Evolutionary conservation across 2,888 invertebrate genomes (phyloP).

Genomic region (Drosophila barbarae): DNA sequence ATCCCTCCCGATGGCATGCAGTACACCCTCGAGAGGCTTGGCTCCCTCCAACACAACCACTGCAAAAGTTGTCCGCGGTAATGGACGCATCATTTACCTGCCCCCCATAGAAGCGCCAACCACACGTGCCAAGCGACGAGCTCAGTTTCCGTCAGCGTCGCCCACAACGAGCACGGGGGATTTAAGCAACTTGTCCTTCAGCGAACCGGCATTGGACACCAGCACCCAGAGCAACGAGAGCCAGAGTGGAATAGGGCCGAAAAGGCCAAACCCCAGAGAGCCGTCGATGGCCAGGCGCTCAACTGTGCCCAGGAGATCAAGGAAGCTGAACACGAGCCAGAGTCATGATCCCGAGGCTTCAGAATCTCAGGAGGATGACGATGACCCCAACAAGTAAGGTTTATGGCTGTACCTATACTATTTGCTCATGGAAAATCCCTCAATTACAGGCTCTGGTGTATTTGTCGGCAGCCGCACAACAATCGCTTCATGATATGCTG

Average conservation of each 20-base stretch:
- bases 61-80: conserved; percentile 87
- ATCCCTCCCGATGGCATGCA: conserved; percentile 51
- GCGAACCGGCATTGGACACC: conserved; percentile 53
- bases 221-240: conserved; percentile 56
- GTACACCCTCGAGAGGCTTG: conserved; percentile 48
- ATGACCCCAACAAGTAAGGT: conserved; percentile 89
- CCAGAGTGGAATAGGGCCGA: conserved; percentile 19
- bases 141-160: conserved; percentile 77
- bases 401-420: background rate
- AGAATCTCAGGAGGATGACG: conserved; percentile 88
- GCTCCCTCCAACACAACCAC: background rate
- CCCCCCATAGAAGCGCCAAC: conserved; percentile 92
- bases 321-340: conserved; percentile 42
- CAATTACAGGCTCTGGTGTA: conserved; percentile 89
- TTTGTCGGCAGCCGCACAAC: conserved; percentile 96
- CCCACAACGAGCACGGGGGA: conserved; percentile 25
- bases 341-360: conserved; percentile 64
- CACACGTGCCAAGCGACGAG: conserved; percentile 86
- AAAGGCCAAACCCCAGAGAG: conserved; percentile 60
- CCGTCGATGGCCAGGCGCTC: conserved; percentile 47
- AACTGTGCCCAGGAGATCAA: conserved; percentile 52
- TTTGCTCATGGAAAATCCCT: background rate
- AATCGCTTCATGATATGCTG: conserved; percentile 99
- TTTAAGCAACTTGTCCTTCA: conserved; percentile 39
- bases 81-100: conserved; percentile 87